A percentile compares a stretch with the other conserved stretches of the same genome.
Conservation (phyloP, 2,797 vertebrate species). For the Oceanodroma leucorhoa region DNA sequence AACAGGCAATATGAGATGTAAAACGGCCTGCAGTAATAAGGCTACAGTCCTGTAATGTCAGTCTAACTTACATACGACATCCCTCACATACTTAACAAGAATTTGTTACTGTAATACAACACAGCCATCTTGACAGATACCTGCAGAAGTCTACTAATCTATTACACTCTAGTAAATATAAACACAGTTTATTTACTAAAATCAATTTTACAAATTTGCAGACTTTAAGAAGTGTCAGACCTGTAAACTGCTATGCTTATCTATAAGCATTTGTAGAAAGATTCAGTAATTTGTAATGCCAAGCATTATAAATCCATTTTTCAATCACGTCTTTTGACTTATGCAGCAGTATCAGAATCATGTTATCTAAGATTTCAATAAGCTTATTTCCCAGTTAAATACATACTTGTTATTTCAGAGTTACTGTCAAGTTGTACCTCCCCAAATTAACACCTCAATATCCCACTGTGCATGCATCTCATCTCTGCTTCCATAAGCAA, state of each 20-base stretch:
- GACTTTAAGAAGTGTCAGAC: not conserved
- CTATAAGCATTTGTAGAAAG: not conserved
- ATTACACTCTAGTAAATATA: not conserved
- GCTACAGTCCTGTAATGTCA: not conserved
- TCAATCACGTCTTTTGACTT: not conserved
- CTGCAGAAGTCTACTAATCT: not conserved
- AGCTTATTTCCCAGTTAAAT: conserved; percentile 3
- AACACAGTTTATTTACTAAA: not conserved
- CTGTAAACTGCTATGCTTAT: not conserved
- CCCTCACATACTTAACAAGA: not conserved
- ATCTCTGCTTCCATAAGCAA: conserved; percentile 9
- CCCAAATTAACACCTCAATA: not conserved
- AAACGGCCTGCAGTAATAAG: not conserved
- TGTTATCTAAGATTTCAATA: not conserved
- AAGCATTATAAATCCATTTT: not conserved
- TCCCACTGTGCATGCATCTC: not conserved
- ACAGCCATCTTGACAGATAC: not conserved
- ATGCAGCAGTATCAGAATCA: not conserved
- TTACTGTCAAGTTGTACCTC: not conserved
- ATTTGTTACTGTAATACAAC: not conserved
- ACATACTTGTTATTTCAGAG: not conserved
- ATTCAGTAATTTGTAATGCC: not conserved
- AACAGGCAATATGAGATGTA: conserved; percentile 1
- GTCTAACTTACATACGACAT: not conserved
- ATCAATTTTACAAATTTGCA: not conserved